Evolutionary conservation across 1,140 invertebrate species (phyloP).

Genomic region (Grapholita molesta): DNA sequence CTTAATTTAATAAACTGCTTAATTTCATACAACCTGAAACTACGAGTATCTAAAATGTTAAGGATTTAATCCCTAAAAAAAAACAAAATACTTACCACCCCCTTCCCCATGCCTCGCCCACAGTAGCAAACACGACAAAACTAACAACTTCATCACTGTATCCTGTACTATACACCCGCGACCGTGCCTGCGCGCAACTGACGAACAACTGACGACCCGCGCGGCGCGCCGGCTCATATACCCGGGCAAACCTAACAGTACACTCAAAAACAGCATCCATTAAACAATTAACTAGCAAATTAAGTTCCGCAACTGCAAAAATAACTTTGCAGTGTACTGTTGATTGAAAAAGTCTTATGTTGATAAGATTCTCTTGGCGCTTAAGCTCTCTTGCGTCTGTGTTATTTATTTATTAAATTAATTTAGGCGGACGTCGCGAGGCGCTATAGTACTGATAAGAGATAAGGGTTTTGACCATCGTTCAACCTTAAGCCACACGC

Average conservation of each 20-base stretch:
- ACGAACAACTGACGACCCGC: background rate
- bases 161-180: constrained; percentile 43
- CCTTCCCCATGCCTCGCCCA: constrained; percentile 37
- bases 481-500: background rate
- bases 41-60: too few relatives aligned
- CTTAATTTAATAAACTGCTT: too few relatives aligned
- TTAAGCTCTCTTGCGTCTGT: background rate
- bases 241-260: background rate
- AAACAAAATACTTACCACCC: constrained; percentile 34
- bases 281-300: background rate
- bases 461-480: constrained; percentile 1
- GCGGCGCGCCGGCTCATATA: background rate
- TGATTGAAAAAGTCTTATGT: background rate
- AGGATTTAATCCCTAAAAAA: background rate
- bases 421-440: background rate
- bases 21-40: too few relatives aligned
- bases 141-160: constrained; percentile 56
- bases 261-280: background rate
- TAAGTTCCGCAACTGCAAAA: background rate
- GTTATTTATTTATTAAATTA: background rate
- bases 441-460: constrained; percentile 3
- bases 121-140: constrained; percentile 41
- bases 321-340: background rate
- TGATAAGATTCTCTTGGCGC: background rate
- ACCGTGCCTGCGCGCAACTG: background rate